Base-by-base conservation (phyloP, 2,888 invertebrate species). In the Gandaritis pyraliata region DNA sequence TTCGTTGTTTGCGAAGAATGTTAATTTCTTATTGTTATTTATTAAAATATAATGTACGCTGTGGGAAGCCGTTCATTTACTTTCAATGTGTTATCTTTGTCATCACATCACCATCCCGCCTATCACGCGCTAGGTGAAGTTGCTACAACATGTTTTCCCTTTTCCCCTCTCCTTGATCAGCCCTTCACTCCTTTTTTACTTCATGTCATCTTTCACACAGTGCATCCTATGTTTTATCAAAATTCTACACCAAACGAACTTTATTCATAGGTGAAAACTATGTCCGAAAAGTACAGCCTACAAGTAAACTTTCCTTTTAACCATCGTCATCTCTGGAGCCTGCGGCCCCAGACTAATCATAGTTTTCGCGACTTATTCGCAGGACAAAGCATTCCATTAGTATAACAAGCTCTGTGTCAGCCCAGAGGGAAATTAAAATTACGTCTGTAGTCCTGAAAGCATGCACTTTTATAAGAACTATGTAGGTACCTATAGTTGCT, bases 341-440 rank as follows among this genome's bases (percentile, higher is more conserved):
- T 48, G 18, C 43, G 30, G 43, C 1, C 16, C 23, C 55, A 61
- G 61, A 61, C 61, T 61, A 61, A 50, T 61, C 50, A 61, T 55
- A 60, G 54, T 60, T 60, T 54, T 39, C 23, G 48, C 3, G 30
- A 16, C n/a, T 23, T 23, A 33, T 45, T 45, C 50, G 39, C 33
- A 6, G 58, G 49, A 61, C 58, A 58, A 54, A 58, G 58, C 50
- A 46, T 45, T 55, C 43, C 50, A 30, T 54, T 60, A 56, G 51
- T 61, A 61, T 61, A 58, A 41, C 54, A 18, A 23, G 30, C 48
- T 11, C 39, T 41, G 41, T 43, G 23, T 36, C 36, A 8, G 60
- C 61, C 65, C 58, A 23, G 46, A 53, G 65, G 65, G 61, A 65
- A 65, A 65, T 65, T 61, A 65, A 57, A 60, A 53, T 52, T 33